Evolutionary conservation across 2,888 invertebrate genomes (phyloP), one percentile per base, ranked within the genome.

Genomic region (Villa cingulata): DNA sequence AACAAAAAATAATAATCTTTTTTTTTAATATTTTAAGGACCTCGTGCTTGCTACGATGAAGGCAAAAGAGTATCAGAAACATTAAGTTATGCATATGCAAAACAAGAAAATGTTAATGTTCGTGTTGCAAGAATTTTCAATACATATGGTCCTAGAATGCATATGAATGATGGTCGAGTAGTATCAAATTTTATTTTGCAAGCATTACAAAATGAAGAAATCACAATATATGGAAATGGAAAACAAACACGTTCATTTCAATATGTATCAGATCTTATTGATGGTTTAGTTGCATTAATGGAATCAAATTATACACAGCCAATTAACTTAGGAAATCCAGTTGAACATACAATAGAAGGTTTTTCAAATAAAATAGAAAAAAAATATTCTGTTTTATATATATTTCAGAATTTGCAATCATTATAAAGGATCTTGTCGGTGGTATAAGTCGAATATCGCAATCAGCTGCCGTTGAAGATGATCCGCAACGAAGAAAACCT

Each of bases 61-160:
- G 97, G 96, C n/a, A 99, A 98, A 70, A 75, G 98, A 46, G 94
- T 97, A 1, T 87, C 97, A 0, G 98, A 99, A 70, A 91, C 97
- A 0, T 73, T 99, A 49, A 77, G 77, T 9, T 96, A 95, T 67
- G 94, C 98, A 0, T 99, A 99, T 68, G 87, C 90, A 16, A 92
- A 95, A 62, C 96, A 97, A 74, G 97, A 98, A 66, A 86, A 87
- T 43, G 88, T 98, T 23, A 78, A 87, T 40, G 92, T 99, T 1
- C 75, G 97, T 45, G 95, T 98, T 10, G 98, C 98, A 2, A 76
- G 98, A 54, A 99, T 99, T 58, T 98, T 98, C 70, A 98, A 98
- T 68, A 98, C 98, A 0, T 98, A 92, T 63, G 98, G 98, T 0
- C 98, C 98, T 1, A 72, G 98, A 57, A 98, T 98, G 98, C 96